A percentile compares a stretch with the other conserved stretches of the same genome.
Conservation (phyloP, 2,888 invertebrate genomes). For the Meiosimyza platycephala region DNA sequence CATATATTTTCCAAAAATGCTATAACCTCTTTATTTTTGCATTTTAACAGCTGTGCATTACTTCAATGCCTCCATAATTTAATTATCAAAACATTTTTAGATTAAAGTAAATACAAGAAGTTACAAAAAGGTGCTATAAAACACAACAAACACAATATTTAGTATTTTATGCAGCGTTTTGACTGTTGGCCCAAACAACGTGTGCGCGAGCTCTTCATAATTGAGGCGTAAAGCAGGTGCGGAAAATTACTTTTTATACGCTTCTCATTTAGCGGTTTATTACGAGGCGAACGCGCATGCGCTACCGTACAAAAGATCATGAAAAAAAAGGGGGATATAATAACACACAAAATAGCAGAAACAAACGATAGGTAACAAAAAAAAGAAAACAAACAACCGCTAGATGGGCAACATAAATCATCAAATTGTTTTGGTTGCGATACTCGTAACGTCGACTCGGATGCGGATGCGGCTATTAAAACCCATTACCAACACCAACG, state of each 20-base stretch:
- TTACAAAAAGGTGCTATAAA: slow-evolving; percentile 4
- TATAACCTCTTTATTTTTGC: too few relatives aligned
- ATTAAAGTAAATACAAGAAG: too few relatives aligned
- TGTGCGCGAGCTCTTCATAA: slow-evolving; percentile 9
- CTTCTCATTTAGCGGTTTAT: slow-evolving; percentile 59
- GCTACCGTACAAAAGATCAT: slow-evolving; percentile 5
- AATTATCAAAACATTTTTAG: too few relatives aligned
- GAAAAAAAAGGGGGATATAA: slow-evolving; percentile 42
- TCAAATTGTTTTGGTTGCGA: slow-evolving; percentile 55
- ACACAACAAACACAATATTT: slow-evolving; percentile 22
- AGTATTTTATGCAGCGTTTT: not conserved
- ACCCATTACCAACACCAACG: slow-evolving; percentile 56
- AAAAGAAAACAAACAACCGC: slow-evolving; percentile 53
- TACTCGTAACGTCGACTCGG: slow-evolving; percentile 28
- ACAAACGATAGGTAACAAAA: slow-evolving; percentile 50
- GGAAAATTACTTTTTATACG: slow-evolving; percentile 63
- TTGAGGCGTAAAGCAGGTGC: slow-evolving; percentile 56
- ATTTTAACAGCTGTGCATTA: too few relatives aligned
- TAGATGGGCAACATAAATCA: slow-evolving; percentile 58
- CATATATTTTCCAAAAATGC: too few relatives aligned
- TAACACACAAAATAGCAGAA: slow-evolving; percentile 48
- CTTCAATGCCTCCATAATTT: too few relatives aligned
- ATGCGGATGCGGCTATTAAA: slow-evolving; percentile 52
- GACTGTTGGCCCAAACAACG: slow-evolving; percentile 5
- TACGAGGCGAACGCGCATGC: slow-evolving; percentile 33